Evolutionary conservation across 2,888 invertebrate genomes (phyloP).

Genomic region (Augiades crinisus): DNA sequence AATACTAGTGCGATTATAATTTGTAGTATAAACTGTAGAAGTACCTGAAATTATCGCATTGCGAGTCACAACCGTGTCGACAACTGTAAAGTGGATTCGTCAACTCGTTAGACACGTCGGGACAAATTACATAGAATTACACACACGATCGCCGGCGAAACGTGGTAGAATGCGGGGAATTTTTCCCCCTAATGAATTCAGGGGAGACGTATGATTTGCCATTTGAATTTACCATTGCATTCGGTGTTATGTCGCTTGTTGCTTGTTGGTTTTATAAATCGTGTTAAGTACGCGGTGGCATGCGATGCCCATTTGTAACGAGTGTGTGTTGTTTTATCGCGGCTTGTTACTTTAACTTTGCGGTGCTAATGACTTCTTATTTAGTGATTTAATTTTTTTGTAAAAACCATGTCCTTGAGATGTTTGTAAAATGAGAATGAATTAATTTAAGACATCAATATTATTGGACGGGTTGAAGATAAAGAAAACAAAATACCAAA

Average conservation of each 20-base stretch:
- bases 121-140: constrained; percentile 24
- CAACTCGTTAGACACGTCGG: constrained; percentile 16
- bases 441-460: constrained; percentile 25
- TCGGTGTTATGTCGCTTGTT: constrained; percentile 8
- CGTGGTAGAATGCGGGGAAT: constrained; percentile 8
- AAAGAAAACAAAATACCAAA: constrained; percentile 11
- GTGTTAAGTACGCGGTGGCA: no score
- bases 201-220: constrained; percentile 22
- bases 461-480: constrained; percentile 7
- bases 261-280: constrained; percentile 12
- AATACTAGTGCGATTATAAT: no score
- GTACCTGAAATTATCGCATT: neutral
- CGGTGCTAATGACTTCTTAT: no score
- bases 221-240: constrained; percentile 22
- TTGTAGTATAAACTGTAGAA: no score
- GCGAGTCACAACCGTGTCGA: constrained; percentile 6
- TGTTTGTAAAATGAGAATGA: no score
- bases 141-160: constrained; percentile 19
- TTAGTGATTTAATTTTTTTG: no score
- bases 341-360: no score
- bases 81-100: neutral
- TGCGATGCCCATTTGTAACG: no score
- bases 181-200: constrained; percentile 25
- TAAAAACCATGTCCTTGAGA: no score
- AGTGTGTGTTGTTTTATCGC: neutral